Evolutionary conservation across 2,797 vertebrate genomes (phyloP), one percentile per base, ranked within the genome.

Genomic region (Leptodactylus fallax): DNA sequence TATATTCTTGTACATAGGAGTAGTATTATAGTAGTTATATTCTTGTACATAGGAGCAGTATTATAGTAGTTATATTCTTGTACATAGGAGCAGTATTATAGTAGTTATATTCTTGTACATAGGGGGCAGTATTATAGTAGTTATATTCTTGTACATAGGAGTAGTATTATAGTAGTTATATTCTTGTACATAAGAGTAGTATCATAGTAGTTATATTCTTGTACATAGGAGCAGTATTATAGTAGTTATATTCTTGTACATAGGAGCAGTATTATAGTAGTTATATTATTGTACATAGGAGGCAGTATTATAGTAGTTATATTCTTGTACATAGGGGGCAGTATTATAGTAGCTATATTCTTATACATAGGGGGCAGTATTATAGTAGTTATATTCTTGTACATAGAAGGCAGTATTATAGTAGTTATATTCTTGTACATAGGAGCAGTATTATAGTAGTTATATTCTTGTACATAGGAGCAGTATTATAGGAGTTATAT

Each of bases 271-370:
- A 56, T 63, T 63, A 63, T 63, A 63, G 60, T 63, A 63, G 60
- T 63, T 63, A 63, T 63, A 63, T 63, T n/a, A 7, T n/a, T 63
- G 21, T 63, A 63, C 3, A 63, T 63, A 63, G 60, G 60, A 3
- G n/a, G 60, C 60, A n/a, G 60, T 63, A 63, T 63, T 63, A 63
- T 63, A 63, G 60, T 63, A 63, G 60, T 63, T 63, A 63, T 63
- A 63, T 63, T n/a, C 21, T n/a, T 63, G 21, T n/a, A 63, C 1
- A 63, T 63, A n/a, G n/a, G 60, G 60, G 8, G 60, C 16, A 5
- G 58, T 60, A 17, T 19, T 60, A 60, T 60, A 60, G 58, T 60
- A 60, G 16, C 17, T 60, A 17, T 60, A 17, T 63, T n/a, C 7
- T n/a, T 67, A 8, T 67, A 63, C 3, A 25, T 67, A 67, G n/a